These are phyloP conservation scores for Aricia agestis DNA, from an alignment of 1,140 invertebrate genomes.

Conservation along the genomic window DNA sequence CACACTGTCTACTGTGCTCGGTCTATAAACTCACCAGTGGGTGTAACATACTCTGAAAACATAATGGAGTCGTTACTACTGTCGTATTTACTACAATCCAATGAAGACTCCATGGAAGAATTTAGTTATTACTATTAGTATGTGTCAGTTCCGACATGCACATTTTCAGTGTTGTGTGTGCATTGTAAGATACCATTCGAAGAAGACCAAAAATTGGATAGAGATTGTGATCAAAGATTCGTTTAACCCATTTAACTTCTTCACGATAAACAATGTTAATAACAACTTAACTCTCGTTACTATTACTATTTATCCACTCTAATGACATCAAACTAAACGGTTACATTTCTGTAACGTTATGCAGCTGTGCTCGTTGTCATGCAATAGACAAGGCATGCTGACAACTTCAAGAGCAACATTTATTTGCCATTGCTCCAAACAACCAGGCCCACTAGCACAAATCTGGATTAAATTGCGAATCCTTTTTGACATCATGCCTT, in stretches of 20 bases:
- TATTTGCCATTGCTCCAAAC: constrained; percentile 25
- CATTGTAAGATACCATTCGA: constrained; percentile 5
- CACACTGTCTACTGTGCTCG: constrained; percentile 59
- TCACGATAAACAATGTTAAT: background rate
- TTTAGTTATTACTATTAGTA: constrained; percentile 30
- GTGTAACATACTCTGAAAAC: constrained; percentile 74
- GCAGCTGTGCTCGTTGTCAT: constrained; percentile 53
- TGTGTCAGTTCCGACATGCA: constrained; percentile 16
- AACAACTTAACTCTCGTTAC: background rate
- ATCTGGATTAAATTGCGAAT: no score
- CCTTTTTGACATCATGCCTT: no score
- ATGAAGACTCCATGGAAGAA: constrained; percentile 56
- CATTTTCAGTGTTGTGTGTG: constrained; percentile 10
- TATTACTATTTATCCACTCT: constrained; percentile 6
- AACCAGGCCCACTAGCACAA: background rate
- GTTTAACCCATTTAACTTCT: constrained; percentile 7
- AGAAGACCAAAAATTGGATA: background rate
- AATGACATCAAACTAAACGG: constrained; percentile 19
- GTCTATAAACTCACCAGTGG: constrained; percentile 71
- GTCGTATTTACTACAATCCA: constrained; percentile 54
- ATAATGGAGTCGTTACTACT: constrained; percentile 75
- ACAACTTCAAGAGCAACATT: constrained; percentile 57
- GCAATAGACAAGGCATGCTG: constrained; percentile 62
- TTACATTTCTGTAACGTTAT: constrained; percentile 18
- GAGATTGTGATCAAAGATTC: constrained; percentile 5